Base-by-base conservation (phyloP, 2,797 vertebrate genomes). In the Hippoglossus hippoglossus region DNA sequence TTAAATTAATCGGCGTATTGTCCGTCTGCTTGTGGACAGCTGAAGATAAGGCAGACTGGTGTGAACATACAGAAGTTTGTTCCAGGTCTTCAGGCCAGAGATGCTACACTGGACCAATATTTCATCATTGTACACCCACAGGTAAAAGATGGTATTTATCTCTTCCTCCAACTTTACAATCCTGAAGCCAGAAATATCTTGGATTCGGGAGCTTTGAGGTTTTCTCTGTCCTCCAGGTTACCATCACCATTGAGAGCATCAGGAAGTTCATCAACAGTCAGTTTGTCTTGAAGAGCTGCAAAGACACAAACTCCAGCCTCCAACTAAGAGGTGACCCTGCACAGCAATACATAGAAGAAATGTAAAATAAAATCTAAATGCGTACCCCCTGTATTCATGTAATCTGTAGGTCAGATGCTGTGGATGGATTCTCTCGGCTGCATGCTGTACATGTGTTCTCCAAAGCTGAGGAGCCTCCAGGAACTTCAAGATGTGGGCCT, bases 41-140 rank as follows among this genome's bases (percentile, higher is more conserved):
- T 96, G 26, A 91, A 71, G 75, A 89, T 96, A 11, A 94, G 87
- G 55, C 94, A 96, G 85, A 87, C 89, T 0, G 93, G 95, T 13
- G 91, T 93, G 62, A 96, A 95, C 70, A 92, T 95, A 75, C 94
- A 95, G 82, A 95, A 93, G 76, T 95, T 94, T 66, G 81, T 93
- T 41, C 94, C 92, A 8, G 92, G 91, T 57, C 90, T 95, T 28
- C 88, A 87, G 67, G 91, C 68, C 6, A 68, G 47, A 73, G 90
- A 84, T 2, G 81, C 84, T 71, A 74, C 9, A 6, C 52, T 95
- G 77, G 87, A 95, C 52, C 83, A 94, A 5, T 91, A 87, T 84
- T 96, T 97, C 83, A 87, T 77, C 24, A 88, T 96, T 2, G 12
- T 93, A 25, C 92, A 96, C 79, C 93, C 96, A 59, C 91, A 92